Percentiles rank a stretch among this genome's conserved stretches.
These are phyloP conservation scores for Brenthis daphne DNA, from an alignment of 2,888 invertebrate species.

Conservation along the genomic window DNA sequence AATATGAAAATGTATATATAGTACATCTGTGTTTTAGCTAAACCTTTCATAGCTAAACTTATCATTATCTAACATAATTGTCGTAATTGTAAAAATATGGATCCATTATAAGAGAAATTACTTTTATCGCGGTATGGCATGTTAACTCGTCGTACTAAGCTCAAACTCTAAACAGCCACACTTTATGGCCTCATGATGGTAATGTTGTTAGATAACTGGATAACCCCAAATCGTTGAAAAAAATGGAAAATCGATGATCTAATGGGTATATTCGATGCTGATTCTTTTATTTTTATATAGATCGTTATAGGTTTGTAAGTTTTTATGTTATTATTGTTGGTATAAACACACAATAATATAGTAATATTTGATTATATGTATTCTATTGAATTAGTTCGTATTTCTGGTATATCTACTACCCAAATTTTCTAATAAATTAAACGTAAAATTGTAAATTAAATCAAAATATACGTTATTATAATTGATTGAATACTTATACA, in stretches of 20 bases:
- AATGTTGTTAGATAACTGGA: conserved; percentile 31
- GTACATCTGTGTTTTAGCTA: no score
- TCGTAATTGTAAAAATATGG: conserved; percentile 21
- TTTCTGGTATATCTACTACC: no score
- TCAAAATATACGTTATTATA: no score
- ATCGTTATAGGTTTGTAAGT: no score
- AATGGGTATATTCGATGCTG: conserved; percentile 16
- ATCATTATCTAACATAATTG: conserved; percentile 3
- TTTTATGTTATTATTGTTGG: no score
- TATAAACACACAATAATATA: no score
- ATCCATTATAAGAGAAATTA: conserved; percentile 46
- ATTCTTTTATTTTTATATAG: neutral
- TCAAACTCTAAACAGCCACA: conserved; percentile 22
- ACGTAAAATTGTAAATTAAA: no score
- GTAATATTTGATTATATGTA: no score
- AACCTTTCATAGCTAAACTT: neutral
- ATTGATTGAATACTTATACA: no score
- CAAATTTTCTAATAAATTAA: no score
- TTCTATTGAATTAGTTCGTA: no score
- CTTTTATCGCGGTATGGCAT: conserved; percentile 53
- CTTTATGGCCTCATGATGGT: conserved; percentile 34
- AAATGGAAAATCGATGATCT: conserved; percentile 32
- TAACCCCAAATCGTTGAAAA: conserved; percentile 25
- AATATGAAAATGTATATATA: no score
- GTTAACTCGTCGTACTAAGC: conserved; percentile 47